Evolutionary conservation across 2,113 vertebrate species (phyloP).

Genomic region (Halichoeres trimaculatus): DNA sequence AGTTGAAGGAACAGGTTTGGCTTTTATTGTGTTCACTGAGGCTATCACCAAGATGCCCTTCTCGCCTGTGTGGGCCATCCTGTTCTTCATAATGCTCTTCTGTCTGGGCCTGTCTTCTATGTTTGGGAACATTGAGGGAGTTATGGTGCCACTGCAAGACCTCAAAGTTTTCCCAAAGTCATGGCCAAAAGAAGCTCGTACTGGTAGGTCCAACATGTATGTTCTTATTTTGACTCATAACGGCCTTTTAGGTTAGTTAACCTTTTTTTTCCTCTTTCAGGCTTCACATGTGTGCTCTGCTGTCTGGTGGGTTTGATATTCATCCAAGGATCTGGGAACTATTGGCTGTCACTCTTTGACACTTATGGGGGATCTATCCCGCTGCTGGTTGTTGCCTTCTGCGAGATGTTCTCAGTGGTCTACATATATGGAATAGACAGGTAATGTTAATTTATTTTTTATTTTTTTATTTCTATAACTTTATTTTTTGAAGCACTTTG

Average conservation of each 20-base stretch:
- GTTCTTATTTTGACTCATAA: neutral
- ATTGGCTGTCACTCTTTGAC: slow-evolving; percentile 93
- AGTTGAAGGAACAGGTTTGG: slow-evolving; percentile 94
- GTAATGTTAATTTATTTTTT: slow-evolving; percentile 70
- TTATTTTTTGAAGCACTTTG: too few species aligned
- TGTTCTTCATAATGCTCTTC: slow-evolving; percentile 99
- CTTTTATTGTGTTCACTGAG: slow-evolving; percentile 98
- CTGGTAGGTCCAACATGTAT: slow-evolving; percentile 51
- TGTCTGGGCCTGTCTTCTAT: slow-evolving; percentile 97
- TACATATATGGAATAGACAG: slow-evolving; percentile 94
- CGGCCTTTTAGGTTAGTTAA: neutral
- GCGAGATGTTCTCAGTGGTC: slow-evolving; percentile 89
- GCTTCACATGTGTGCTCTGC: slow-evolving; percentile 84
- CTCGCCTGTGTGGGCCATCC: slow-evolving; percentile 92
- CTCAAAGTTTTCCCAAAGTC: slow-evolving; percentile 83
- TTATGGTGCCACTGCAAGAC: slow-evolving; percentile 91
- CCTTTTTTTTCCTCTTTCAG: slow-evolving; percentile 71
- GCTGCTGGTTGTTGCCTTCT: slow-evolving; percentile 92
- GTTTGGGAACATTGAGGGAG: slow-evolving; percentile 96
- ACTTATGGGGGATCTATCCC: slow-evolving; percentile 93
- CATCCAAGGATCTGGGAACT: slow-evolving; percentile 89
- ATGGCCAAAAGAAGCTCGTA: slow-evolving; percentile 88
- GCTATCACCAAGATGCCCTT: slow-evolving; percentile 96
- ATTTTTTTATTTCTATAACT: neutral
- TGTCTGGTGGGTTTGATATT: slow-evolving; percentile 87